Evolutionary conservation across 2,888 invertebrate genomes (phyloP).

Genomic region (Epicampocera succincta): DNA sequence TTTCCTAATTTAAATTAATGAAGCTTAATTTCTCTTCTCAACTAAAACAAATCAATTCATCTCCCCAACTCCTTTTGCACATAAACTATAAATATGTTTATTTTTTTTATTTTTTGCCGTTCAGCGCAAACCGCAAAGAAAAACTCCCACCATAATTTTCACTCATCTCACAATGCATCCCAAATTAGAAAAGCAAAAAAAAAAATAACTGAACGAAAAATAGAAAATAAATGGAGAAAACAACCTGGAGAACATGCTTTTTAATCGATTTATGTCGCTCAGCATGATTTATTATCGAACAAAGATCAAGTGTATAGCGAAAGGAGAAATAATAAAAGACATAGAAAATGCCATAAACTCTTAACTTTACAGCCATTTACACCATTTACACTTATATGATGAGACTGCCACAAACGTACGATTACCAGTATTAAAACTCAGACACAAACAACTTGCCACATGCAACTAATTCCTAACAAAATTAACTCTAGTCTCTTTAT

Average conservation of each 20-base stretch:
- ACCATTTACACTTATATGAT: slow-evolving; percentile 45
- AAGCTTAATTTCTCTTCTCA: neutral
- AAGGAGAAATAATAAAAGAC: neutral
- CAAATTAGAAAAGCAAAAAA: slow-evolving; percentile 2
- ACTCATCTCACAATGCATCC: neutral
- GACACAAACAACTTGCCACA: slow-evolving; percentile 36
- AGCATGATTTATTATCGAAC: slow-evolving; percentile 66
- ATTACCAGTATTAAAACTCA: neutral
- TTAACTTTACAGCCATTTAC: slow-evolving; percentile 60
- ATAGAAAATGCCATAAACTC: slow-evolving; percentile 57
- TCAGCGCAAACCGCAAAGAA: slow-evolving; percentile 6
- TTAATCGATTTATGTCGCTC: slow-evolving; percentile 68
- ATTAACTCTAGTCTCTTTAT: slow-evolving; percentile 16
- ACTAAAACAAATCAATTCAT: slow-evolving; percentile 14
- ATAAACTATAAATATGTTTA: neutral
- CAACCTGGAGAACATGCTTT: slow-evolving; percentile 27
- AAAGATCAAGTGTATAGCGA: slow-evolving; percentile 52
- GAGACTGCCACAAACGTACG: neutral
- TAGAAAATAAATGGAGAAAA: neutral
- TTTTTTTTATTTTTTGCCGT: too few species aligned
- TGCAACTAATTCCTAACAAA: slow-evolving; percentile 41
- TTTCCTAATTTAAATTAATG: neutral
- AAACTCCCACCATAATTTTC: slow-evolving; percentile 55
- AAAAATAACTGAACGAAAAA: too few species aligned
- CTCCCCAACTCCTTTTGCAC: neutral